phyloP scores from a whole-genome alignment of 2,113 vertebrate species.

The Rhynchomys soricoides region DNA sequence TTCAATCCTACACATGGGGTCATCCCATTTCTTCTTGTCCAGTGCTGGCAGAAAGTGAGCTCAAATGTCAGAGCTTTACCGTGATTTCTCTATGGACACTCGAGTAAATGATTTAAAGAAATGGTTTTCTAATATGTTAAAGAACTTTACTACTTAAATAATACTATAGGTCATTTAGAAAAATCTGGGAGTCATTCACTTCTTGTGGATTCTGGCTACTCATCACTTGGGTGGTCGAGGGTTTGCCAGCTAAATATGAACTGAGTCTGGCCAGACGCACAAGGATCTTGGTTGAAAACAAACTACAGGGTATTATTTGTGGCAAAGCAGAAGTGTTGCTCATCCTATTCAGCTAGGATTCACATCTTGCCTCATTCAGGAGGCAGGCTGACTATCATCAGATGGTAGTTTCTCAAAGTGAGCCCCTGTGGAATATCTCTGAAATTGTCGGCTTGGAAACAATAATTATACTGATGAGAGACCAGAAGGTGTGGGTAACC shows the following conservation, averaged over 20 bases:
- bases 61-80: neutral
- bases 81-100: neutral
- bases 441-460: constrained; percentile 6
- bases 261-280: neutral
- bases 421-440: neutral
- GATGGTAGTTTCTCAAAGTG: neutral
- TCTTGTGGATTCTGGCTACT: neutral
- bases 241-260: neutral
- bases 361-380: neutral
- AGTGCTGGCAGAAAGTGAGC: neutral
- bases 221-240: neutral
- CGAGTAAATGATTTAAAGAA: neutral
- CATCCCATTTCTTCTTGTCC: neutral
- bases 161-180: neutral
- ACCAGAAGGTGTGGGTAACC: neutral
- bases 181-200: neutral
- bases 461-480: neutral
- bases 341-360: neutral
- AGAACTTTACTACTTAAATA: constrained; percentile 7
- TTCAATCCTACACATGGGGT: neutral
- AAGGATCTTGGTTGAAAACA: neutral
- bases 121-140: neutral
- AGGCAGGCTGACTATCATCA: neutral
- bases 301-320: neutral
- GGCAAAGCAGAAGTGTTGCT: neutral